Percentiles rank a stretch among this genome's conserved stretches.
These are phyloP conservation scores for Corythoichthys haematopterus DNA, from an alignment of 2,113 vertebrate genomes.

Conservation along the genomic window DNA sequence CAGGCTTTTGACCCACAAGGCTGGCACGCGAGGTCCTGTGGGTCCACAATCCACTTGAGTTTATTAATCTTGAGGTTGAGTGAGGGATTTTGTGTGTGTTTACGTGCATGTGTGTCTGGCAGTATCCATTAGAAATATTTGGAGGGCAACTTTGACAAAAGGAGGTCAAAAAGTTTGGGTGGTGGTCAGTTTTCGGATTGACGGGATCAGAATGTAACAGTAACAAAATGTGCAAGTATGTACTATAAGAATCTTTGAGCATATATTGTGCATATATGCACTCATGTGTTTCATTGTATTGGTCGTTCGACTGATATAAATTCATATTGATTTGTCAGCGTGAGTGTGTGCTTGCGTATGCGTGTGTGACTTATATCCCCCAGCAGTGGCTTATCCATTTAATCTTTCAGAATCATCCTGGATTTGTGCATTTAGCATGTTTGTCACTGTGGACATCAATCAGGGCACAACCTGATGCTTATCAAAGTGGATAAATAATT, in stretches of 20 bases:
- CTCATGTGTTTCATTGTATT: background rate
- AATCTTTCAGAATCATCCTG: slow-evolving; percentile 37
- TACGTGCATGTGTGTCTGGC: background rate
- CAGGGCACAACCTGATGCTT: slow-evolving; percentile 27
- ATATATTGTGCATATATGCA: background rate
- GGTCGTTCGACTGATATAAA: background rate
- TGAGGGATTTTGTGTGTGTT: background rate
- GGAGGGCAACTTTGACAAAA: background rate
- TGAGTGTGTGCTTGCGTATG: slow-evolving; percentile 3
- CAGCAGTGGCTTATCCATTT: slow-evolving; percentile 26
- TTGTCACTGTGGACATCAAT: slow-evolving; percentile 28
- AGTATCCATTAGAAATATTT: background rate
- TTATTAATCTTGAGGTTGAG: slow-evolving; percentile 11
- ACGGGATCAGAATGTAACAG: background rate
- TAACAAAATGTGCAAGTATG: background rate
- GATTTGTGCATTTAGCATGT: slow-evolving; percentile 39
- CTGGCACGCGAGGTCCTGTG: slow-evolving; percentile 35
- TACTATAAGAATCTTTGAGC: no score
- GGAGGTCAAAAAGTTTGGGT: background rate
- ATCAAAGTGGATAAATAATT: slow-evolving; percentile 20
- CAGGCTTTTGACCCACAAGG: slow-evolving; percentile 29
- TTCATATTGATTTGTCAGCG: background rate
- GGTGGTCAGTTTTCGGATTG: background rate
- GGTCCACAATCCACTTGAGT: slow-evolving; percentile 1
- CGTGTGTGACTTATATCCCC: slow-evolving; percentile 5